Conservation (phyloP, 2,888 invertebrate species). For the Trichogramma evanescens region DNA sequence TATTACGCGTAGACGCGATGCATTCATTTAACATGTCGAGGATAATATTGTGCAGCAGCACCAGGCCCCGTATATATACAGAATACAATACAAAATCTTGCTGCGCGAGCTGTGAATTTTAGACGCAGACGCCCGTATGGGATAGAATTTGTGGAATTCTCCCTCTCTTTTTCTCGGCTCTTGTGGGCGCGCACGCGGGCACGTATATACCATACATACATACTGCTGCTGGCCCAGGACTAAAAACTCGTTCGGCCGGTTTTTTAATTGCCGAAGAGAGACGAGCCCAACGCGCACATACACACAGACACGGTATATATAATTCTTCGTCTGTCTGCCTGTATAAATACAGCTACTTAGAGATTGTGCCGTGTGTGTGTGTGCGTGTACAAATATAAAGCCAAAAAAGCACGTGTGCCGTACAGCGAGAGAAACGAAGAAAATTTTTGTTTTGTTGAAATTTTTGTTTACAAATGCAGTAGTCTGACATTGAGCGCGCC, state of each 20-base stretch:
- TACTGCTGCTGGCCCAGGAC: too few species aligned
- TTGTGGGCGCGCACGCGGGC: constrained; percentile 27
- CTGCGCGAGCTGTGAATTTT: constrained; percentile 39
- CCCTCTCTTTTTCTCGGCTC: constrained; percentile 13
- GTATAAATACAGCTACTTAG: too few species aligned
- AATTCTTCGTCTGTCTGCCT: too few species aligned
- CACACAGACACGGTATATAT: background rate
- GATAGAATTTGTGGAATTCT: constrained; percentile 46
- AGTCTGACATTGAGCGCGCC: too few species aligned
- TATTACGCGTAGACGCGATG: background rate
- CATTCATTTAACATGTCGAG: background rate
- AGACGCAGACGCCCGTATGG: constrained; percentile 21
- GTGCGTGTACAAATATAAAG: too few species aligned
- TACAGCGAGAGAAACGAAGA: too few species aligned
- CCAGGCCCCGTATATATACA: too few species aligned
- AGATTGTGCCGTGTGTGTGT: too few species aligned
- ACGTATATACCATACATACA: background rate
- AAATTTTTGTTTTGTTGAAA: too few species aligned
- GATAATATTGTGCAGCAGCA: background rate
- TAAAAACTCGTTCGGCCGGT: constrained; percentile 44
- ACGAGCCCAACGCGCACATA: constrained; percentile 27
- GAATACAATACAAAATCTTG: background rate
- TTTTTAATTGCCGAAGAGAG: constrained; percentile 47
- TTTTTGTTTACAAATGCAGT: too few species aligned
- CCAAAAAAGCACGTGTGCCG: too few species aligned